phyloP scores from a whole-genome alignment of 2,113 vertebrate species.

The Phasianus colchicus region DNA sequence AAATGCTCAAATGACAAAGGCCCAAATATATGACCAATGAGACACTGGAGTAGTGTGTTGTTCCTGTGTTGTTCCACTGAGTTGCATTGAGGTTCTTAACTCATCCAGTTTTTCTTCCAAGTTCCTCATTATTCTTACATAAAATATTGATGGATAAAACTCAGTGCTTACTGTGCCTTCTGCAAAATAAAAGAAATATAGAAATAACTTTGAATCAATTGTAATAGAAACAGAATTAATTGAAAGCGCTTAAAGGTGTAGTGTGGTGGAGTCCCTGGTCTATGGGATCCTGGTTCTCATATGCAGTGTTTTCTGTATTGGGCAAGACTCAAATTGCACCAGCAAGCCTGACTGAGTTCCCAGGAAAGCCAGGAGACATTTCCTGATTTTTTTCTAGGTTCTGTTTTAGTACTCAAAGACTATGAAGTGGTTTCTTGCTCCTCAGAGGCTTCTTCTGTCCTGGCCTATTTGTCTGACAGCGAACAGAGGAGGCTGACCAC shows the following conservation, averaged over 20 bases:
- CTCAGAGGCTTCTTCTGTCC: background rate
- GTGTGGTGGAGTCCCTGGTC: background rate
- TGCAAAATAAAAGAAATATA: background rate
- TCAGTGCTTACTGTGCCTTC: background rate
- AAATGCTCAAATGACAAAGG: background rate
- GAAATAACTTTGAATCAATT: background rate
- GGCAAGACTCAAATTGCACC: background rate
- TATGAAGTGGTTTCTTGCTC: background rate
- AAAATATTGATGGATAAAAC: background rate
- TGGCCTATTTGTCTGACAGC: background rate
- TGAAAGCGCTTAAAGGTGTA: background rate
- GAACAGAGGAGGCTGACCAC: too few species aligned
- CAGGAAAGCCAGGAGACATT: background rate
- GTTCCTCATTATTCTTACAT: background rate
- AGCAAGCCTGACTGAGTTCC: background rate
- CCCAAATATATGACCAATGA: background rate
- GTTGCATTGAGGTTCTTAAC: background rate
- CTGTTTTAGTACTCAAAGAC: background rate
- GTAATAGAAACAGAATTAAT: background rate
- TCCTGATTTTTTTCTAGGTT: background rate
- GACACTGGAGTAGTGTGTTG: background rate
- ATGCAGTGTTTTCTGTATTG: background rate
- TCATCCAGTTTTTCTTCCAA: background rate
- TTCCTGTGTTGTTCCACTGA: background rate
- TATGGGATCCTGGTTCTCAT: background rate